Base-by-base conservation (phyloP, 2,113 vertebrate species). In the Chroicocephalus ridibundus region DNA sequence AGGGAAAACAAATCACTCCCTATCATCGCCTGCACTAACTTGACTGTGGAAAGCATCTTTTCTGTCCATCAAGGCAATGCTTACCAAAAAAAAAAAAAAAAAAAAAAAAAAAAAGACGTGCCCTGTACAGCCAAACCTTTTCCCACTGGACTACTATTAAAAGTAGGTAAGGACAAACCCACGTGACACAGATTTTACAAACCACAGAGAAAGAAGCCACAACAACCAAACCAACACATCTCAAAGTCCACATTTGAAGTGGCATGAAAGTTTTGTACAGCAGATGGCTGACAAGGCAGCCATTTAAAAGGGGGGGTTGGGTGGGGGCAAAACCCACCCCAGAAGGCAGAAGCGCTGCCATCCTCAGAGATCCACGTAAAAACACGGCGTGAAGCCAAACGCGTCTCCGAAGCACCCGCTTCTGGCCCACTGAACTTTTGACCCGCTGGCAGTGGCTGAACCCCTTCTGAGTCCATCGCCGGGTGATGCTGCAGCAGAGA, bases 351-450 rank as follows among this genome's bases (percentile, higher is more conserved):
- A 91, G 36, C 8, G 25, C 78, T 64, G 89, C 83, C 83, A 87
- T 78, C 80, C 84, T 82, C 31, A 31, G 24, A 70, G 64, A 78
- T 40, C 58, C 83, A 65, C 46, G 62, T 44, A 60, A 55, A 90
- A 78, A 86, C 88, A 54, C 69, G 4, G 92, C 54, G 8, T 76
- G 85, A 79, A 68, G 88, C 87, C 8, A 2, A 85, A 80, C 14
- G 15, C 13, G 0, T 95, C 84, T 82, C 5, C 4, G 5, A n/a
- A 76, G 49, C 91, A 86, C 88, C 90, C 88, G 78, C 68, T 88
- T 55, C 88, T 95, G 96, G 93, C 94, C 94, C 97, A 94, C 93
- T 98, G 97, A 98, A 98, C 97, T 98, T 98, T 93, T 97, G 97
- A 98, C 97, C 97, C 13, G 68, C 54, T 96, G 94, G 86, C 82